Conservation (phyloP, 1,140 invertebrate genomes). For the Frieseomelitta varia region DNA sequence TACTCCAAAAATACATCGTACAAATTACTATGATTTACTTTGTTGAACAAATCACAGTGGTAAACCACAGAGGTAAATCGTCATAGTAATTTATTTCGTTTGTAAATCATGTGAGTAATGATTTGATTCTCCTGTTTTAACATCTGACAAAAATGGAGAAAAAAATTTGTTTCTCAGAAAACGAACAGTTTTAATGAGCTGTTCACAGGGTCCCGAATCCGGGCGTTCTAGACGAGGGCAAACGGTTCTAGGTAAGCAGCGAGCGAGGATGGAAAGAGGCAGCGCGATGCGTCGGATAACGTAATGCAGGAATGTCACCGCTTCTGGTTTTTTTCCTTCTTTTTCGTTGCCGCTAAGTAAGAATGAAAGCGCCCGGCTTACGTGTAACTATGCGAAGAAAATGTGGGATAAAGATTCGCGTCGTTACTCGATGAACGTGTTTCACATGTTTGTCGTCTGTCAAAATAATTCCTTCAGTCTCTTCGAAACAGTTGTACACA, state of each 20-base stretch:
- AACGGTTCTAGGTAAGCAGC: slow-evolving; percentile 36
- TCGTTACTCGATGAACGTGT: neutral
- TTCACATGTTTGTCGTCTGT: neutral
- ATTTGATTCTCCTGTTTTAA: neutral
- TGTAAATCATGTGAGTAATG: too few species aligned
- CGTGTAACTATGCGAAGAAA: slow-evolving; percentile 63
- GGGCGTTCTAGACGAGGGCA: slow-evolving; percentile 24
- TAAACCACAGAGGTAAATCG: too few species aligned
- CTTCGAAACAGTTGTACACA: too few species aligned
- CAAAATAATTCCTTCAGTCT: neutral
- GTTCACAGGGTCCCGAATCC: slow-evolving; percentile 7
- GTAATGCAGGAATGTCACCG: slow-evolving; percentile 66
- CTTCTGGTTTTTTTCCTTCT: slow-evolving; percentile 53
- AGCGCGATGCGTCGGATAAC: slow-evolving; percentile 49
- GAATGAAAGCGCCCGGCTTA: slow-evolving; percentile 49
- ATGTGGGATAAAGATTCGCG: slow-evolving; percentile 42
- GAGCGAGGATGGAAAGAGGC: slow-evolving; percentile 1
- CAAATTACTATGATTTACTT: too few species aligned
- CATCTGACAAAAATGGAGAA: neutral
- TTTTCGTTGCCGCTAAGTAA: slow-evolving; percentile 36
- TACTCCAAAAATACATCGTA: too few species aligned
- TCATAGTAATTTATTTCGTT: too few species aligned
- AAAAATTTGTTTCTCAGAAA: neutral
- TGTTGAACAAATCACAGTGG: too few species aligned
- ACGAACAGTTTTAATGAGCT: slow-evolving; percentile 16